Base-by-base conservation (phyloP, 2,113 vertebrate species). In the Hepsetus odoe region DNA sequence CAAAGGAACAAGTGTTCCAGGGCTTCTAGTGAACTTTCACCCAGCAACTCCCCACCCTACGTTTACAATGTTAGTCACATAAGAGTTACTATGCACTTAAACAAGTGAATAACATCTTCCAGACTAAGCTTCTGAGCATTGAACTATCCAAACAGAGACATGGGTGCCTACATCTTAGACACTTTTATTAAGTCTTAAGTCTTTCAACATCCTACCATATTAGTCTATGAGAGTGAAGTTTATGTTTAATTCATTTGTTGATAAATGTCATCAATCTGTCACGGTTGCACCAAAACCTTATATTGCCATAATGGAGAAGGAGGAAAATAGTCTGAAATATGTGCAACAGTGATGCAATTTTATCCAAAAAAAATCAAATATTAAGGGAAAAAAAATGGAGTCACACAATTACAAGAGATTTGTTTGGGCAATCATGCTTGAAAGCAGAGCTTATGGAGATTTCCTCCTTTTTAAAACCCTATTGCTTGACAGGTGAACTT, bases 11-110 rank as follows among this genome's bases (percentile, higher is more conserved):
- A 40, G 49, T 75, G 40, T 80, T 70, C 67, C 35, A 62, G 62
- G 51, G 74, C 64, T 80, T 73, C 82, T 72, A n/a, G 16, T 76
- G 73, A 77, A 80, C 77, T 80, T 80, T 80, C 67, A 72, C 77
- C 53, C 18, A 79, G 24, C 68, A 33, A 13, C 40, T 71, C 28
- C 58, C 67, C 49, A 58, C 61, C 40, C 71, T 64, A 46, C 58
- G 32, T 66, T 75, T 55, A 42, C 51, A 67, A 38, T 20, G n/a
- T 71, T 30, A 72, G 35, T 7, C 30, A 64, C 20, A 62, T 38
- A 46, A 68, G 44, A 68, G 58, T 22, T 49, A 20, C 18, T 28
- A 6, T 26, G 40, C 16, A 20, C 51, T 49, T 64, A 58, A 72
- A 76, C 66, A 65, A 65, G 26, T 46, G 73, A 33, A 44, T 35